Evolutionary conservation across 92 coral and sea anemone genomes (phyloP).

Genomic region (Parazoanthus atlanticus): DNA sequence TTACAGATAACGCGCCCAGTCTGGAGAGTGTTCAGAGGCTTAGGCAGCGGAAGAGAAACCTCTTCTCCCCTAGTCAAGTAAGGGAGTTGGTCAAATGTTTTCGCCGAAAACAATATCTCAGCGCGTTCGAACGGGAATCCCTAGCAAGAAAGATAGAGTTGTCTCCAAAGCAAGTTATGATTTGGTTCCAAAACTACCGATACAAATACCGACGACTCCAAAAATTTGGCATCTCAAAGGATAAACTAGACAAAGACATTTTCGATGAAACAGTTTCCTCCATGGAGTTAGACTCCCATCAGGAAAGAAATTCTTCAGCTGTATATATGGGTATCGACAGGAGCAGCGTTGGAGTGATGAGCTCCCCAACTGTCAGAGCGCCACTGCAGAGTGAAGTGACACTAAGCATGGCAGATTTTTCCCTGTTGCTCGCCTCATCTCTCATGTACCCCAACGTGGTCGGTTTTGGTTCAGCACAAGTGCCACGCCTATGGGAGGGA

Average conservation of each 20-base stretch:
- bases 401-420: slow-evolving; percentile 29
- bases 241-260: slow-evolving; percentile 19
- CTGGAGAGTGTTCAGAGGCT: slow-evolving; percentile 10
- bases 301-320: not conserved
- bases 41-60: slow-evolving; percentile 36
- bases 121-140: slow-evolving; percentile 36
- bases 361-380: not conserved
- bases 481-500: slow-evolving; percentile 4
- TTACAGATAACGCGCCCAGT: slow-evolving; percentile 1
- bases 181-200: slow-evolving; percentile 49
- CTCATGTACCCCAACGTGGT: slow-evolving; percentile 27
- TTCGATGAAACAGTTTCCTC: not conserved
- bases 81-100: slow-evolving; percentile 44
- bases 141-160: slow-evolving; percentile 29
- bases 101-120: slow-evolving; percentile 26
- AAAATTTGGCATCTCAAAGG: slow-evolving; percentile 35
- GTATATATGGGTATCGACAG: not conserved
- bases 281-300: not conserved
- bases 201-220: slow-evolving; percentile 36
- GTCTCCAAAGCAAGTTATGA: slow-evolving; percentile 41
- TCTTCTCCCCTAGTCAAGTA: slow-evolving; percentile 28
- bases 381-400: slow-evolving; percentile 29
- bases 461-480: not conserved
- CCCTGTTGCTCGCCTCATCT: slow-evolving; percentile 26
- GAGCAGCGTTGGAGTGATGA: not conserved